Conservation (phyloP, 2,888 invertebrate species). For the Cheilosia vulpina region DNA sequence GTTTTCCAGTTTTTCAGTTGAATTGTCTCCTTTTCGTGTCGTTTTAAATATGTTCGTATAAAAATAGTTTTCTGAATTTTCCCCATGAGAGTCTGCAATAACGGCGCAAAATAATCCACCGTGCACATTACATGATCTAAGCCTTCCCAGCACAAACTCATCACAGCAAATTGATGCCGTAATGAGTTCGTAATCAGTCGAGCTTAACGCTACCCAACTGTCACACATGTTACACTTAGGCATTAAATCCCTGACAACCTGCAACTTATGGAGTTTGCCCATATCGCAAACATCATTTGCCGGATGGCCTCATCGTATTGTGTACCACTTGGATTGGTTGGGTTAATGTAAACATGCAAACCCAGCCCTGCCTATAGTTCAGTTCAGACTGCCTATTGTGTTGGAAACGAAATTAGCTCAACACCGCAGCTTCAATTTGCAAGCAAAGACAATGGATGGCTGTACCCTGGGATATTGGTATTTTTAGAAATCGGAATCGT, state of each 20-base stretch:
- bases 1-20: background rate
- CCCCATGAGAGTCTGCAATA: background rate
- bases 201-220: conserved; percentile 2
- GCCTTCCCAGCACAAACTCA: background rate
- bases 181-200: conserved; percentile 42
- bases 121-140: background rate
- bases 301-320: conserved; percentile 10
- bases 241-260: conserved; percentile 1
- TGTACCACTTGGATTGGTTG: conserved; percentile 32
- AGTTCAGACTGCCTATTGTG: conserved; percentile 1
- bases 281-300: background rate
- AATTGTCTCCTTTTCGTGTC: background rate
- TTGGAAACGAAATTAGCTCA: conserved; percentile 28
- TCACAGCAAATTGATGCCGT: conserved; percentile 6
- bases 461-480: conserved; percentile 1
- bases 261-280: background rate
- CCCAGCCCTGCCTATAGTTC: background rate
- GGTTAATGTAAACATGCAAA: conserved; percentile 10
- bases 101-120: background rate
- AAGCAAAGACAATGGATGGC: background rate
- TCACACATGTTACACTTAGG: background rate
- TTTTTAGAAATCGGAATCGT: conserved; percentile 23
- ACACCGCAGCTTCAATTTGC: background rate
- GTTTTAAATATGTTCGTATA: too few species aligned
- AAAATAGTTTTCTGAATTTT: background rate